A percentile compares a stretch with the other conserved stretches of the same genome.
These are phyloP conservation scores for Bombus ignitus DNA, from an alignment of 1,140 invertebrate species.

Conservation along the genomic window DNA sequence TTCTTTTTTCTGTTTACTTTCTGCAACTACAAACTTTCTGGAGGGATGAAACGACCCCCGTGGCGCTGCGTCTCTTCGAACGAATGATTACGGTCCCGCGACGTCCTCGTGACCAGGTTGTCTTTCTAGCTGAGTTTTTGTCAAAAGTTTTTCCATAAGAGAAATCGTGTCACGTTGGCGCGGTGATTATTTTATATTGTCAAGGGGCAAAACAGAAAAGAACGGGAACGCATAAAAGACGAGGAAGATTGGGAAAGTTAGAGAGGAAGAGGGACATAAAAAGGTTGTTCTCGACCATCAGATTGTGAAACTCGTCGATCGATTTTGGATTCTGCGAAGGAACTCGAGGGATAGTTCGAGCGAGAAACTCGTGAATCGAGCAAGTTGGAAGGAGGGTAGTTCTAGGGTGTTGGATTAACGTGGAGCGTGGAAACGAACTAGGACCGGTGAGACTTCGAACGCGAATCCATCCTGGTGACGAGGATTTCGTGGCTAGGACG, in stretches of 20 bases:
- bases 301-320: conserved; percentile 8
- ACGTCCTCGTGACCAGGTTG: conserved; percentile 49
- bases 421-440: not conserved
- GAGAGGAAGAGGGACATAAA: not conserved
- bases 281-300: conserved; percentile 2
- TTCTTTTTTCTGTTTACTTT: too few relatives aligned
- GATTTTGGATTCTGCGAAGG: not conserved
- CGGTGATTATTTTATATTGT: conserved; percentile 14
- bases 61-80: conserved; percentile 45
- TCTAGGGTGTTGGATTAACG: not conserved
- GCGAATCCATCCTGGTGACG: conserved; percentile 38
- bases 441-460: not conserved
- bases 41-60: not conserved
- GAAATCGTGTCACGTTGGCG: conserved; percentile 40
- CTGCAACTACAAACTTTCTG: not conserved
- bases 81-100: conserved; percentile 39
- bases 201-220: not conserved
- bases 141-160: conserved; percentile 24
- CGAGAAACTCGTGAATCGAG: not conserved
- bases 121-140: conserved; percentile 28
- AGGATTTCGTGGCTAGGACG: conserved; percentile 32
- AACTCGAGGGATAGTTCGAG: not conserved
- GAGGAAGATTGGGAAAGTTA: conserved; percentile 39
- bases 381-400: not conserved
- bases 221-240: too few relatives aligned